These are phyloP conservation scores for Nasonia vitripennis DNA, from an alignment of 1,140 invertebrate genomes.

Conservation along the genomic window DNA sequence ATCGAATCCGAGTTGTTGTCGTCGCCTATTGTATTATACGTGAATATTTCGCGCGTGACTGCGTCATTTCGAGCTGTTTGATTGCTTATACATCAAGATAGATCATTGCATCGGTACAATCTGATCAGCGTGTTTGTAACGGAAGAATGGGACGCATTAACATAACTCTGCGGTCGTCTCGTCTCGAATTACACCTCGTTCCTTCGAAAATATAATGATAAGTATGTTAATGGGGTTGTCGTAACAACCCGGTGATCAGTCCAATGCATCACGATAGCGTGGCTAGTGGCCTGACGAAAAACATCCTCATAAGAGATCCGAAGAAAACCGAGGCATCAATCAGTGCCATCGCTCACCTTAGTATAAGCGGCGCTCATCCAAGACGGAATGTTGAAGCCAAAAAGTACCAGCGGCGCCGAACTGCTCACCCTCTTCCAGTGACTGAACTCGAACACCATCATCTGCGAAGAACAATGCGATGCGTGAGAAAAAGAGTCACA, in stretches of 20 bases:
- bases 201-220: neutral
- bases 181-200: neutral
- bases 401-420: constrained; percentile 70
- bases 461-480: constrained; percentile 74
- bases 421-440: constrained; percentile 72
- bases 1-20: too few relatives aligned
- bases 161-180: neutral
- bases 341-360: constrained; percentile 62
- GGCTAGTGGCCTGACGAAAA: neutral
- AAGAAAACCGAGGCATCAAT: neutral
- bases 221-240: too few relatives aligned
- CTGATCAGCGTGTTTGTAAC: neutral
- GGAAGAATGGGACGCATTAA: neutral
- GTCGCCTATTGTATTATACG: too few relatives aligned
- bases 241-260: neutral
- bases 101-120: neutral
- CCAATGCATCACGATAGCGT: neutral
- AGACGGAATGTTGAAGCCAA: constrained; percentile 79
- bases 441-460: constrained; percentile 79
- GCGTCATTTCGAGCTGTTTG: neutral
- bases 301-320: neutral
- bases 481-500: neutral
- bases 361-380: constrained; percentile 85
- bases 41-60: neutral
- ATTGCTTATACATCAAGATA: neutral